A percentile compares a stretch with the other conserved stretches of the same genome.
phyloP scores from a whole-genome alignment of 2,797 vertebrate genomes.

The Benthosema pterotum region DNA sequence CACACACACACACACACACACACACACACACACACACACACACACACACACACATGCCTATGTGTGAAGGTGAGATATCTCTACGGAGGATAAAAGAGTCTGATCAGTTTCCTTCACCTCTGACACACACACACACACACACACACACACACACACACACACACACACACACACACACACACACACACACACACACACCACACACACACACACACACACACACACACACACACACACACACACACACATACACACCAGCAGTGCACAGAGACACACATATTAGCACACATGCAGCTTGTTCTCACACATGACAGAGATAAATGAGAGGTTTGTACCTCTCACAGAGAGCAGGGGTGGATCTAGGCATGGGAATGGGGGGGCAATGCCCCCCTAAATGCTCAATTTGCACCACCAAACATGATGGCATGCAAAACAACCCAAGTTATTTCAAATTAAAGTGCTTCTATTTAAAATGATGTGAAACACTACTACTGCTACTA shows the following conservation, averaged over 20 bases:
- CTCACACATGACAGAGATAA: neutral
- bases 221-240: neutral
- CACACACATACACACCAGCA: neutral
- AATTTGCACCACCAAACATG: no score
- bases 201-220: no score
- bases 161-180: neutral
- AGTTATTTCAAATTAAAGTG: no score
- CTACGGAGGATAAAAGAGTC: constrained; percentile 15
- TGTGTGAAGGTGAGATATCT: constrained; percentile 12
- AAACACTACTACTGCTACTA: no score
- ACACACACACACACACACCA: neutral
- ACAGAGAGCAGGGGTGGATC: no score
- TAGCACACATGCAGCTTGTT: neutral
- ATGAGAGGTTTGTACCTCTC: no score
- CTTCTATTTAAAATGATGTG: no score
- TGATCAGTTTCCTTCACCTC: constrained; percentile 29
- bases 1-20: neutral
- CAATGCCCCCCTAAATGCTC: no score
- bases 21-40: constrained; percentile 9
- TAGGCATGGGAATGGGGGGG: no score
- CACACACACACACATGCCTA: neutral
- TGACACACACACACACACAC: constrained; percentile 9
- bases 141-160: constrained; percentile 4
- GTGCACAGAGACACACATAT: neutral
- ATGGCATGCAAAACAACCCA: no score